Evolutionary conservation across 2,888 invertebrate species (phyloP).

Genomic region (Pachycephus smyrnensis): DNA sequence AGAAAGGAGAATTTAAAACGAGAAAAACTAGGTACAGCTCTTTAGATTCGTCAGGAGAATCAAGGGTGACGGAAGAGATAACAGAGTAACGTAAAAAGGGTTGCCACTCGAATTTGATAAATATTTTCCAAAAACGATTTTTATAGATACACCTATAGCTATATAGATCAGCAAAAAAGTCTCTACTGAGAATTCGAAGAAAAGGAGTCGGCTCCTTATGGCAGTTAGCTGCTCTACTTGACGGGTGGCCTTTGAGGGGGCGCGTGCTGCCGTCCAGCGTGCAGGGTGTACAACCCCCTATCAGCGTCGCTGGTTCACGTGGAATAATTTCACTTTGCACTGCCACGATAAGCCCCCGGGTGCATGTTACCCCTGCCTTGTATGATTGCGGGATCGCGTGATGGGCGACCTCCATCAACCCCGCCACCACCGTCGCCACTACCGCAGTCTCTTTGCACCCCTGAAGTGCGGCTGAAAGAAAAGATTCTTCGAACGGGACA

Average conservation of each 20-base stretch:
- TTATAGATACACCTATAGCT: not conserved
- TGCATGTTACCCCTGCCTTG: conserved; percentile 53
- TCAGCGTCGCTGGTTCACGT: conserved; percentile 51
- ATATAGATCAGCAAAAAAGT: not conserved
- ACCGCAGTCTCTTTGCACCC: conserved; percentile 27
- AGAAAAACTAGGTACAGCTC: conserved; percentile 13
- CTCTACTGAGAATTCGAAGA: not conserved
- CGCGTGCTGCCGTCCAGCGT: not conserved
- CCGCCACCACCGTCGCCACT: conserved; percentile 2
- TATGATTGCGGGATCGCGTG: conserved; percentile 64
- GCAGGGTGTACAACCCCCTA: conserved; percentile 19
- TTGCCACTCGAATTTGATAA: not conserved
- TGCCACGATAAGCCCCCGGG: conserved; percentile 50
- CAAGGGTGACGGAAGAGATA: not conserved
- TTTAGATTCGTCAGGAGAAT: conserved; percentile 3
- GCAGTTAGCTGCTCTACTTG: conserved; percentile 9
- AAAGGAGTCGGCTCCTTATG: not conserved
- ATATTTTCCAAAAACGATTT: not conserved
- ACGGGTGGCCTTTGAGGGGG: not conserved
- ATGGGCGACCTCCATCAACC: conserved; percentile 14
- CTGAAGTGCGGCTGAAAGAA: conserved; percentile 37
- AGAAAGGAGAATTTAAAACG: conserved; percentile 17
- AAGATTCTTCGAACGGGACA: conserved; percentile 35
- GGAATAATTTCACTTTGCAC: conserved; percentile 64
- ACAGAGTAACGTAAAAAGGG: not conserved